These are phyloP conservation scores for Calycopis cecrops DNA, from an alignment of 1,140 invertebrate species.

Conservation along the genomic window DNA sequence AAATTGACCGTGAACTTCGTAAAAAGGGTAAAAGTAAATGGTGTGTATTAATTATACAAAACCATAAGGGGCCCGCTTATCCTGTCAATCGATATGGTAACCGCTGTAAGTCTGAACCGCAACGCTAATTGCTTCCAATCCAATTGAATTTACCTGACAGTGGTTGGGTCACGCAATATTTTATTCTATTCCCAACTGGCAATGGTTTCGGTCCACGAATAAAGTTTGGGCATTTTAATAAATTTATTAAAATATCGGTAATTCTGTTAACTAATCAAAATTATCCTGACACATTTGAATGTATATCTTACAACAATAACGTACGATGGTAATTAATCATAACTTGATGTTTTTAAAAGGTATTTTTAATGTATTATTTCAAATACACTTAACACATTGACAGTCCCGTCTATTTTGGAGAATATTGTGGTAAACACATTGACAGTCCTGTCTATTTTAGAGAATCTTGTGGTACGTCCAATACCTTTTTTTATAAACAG, in stretches of 20 bases:
- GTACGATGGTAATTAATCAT: too few species aligned
- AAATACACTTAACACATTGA: too few species aligned
- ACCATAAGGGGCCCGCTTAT: constrained; percentile 16
- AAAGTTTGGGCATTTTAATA: constrained; percentile 1
- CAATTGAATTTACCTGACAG: constrained; percentile 20
- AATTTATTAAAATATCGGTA: constrained; percentile 7
- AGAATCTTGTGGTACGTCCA: too few species aligned
- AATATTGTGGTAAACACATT: too few species aligned
- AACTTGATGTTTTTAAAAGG: too few species aligned
- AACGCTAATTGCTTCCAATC: constrained; percentile 23
- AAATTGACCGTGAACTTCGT: constrained; percentile 5
- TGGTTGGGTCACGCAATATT: constrained; percentile 24
- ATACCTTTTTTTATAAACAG: too few species aligned
- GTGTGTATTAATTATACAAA: constrained; percentile 10
- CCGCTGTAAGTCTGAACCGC: constrained; percentile 18
- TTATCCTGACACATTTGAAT: too few species aligned
- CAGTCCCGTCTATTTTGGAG: too few species aligned
- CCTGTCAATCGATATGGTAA: constrained; percentile 20
- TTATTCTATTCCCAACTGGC: constrained; percentile 18
- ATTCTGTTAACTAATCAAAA: neutral
- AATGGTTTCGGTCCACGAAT: constrained; percentile 15
- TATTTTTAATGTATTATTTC: too few species aligned
- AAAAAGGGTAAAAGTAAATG: constrained; percentile 7
- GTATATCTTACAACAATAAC: too few species aligned
- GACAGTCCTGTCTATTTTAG: too few species aligned